Evolutionary conservation across 2,113 vertebrate species (phyloP), one percentile per base, ranked within the genome.

Genomic region (Herpailurus yagouaroundi): DNA sequence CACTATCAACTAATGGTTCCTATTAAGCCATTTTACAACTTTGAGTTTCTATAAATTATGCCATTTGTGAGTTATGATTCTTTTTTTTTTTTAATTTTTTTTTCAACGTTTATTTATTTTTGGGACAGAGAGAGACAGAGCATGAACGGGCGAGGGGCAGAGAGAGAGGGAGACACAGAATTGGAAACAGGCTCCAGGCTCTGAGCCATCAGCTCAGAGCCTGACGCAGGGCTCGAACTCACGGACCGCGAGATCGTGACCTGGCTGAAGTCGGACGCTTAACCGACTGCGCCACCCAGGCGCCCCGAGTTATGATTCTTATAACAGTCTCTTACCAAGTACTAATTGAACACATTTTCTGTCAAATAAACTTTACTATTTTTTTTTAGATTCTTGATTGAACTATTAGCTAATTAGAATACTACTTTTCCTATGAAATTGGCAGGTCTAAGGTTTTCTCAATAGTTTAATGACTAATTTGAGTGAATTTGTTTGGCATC

Each of bases 401-500:
- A 81, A 52, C 33, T 82, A 68, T 76, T 5, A 82, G 38, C 11
- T 86, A 79, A 84, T 89, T 77, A 18, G 0, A 71, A 13, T 74
- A 66, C 45, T 93, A 18, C 29, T 1, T 69, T 76, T 94, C 81
- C 50, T 85, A 36, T 45, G 23, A 77, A 73, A 12, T 38, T 89
- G 14, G 29, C 36, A 50, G 8, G 14, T 41, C 7, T 10, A 41
- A 71, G 6, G 4, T 55, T 90, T 92, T 92, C n/a, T 88, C 50
- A 95, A 66, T 64, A 89, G 52, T 71, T 91, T 73, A 86, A 60
- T n/a, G 55, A 77, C 18, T 29, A 89, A 31, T 94, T 77, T 92
- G 38, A 93, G 79, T 84, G n/a, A 91, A 63, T 81, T 77, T 96
- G 69, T 79, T 97, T 89, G 74, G 31, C 14, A 93, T 79, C 9